These are phyloP conservation scores for Periophthalmodon schlosseri DNA, from an alignment of 2,113 vertebrate species.

Conservation along the genomic window DNA sequence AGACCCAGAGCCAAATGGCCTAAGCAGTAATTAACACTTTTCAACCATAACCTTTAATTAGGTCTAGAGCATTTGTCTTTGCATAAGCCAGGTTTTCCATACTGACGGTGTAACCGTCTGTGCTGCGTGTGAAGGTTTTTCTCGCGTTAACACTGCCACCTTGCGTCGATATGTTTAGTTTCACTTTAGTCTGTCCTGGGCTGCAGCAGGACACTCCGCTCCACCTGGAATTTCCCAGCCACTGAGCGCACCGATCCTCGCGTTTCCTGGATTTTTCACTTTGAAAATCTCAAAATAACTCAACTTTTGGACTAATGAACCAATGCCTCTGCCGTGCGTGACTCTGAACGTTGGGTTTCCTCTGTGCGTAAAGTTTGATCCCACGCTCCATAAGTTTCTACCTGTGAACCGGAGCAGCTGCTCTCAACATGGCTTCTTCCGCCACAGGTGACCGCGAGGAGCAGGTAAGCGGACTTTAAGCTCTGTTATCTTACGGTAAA, in stretches of 20 bases:
- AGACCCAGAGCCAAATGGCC: too few species aligned
- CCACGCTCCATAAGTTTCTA: constrained; percentile 15
- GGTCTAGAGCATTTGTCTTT: too few species aligned
- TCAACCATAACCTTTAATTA: too few species aligned
- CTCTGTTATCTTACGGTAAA: not conserved
- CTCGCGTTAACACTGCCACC: constrained; percentile 23
- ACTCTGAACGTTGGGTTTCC: not conserved
- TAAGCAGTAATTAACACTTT: too few species aligned
- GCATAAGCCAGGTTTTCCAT: not conserved
- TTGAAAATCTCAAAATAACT: not conserved
- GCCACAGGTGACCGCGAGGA: constrained; percentile 60
- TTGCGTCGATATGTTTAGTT: not conserved
- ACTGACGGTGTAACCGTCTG: not conserved
- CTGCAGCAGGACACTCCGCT: constrained; percentile 17
- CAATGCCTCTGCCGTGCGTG: not conserved
- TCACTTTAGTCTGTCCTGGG: not conserved
- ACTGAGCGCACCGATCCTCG: not conserved
- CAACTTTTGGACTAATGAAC: not conserved
- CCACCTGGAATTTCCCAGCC: constrained; percentile 38
- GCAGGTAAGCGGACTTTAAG: constrained; percentile 50
- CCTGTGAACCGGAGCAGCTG: constrained; percentile 47
- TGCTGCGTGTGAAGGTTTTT: not conserved
- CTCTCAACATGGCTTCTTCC: constrained; percentile 70
- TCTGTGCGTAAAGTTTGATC: not conserved
- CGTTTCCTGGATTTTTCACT: not conserved